These are phyloP conservation scores for Pseudopodoces humilis DNA, from an alignment of 2,113 vertebrate genomes.

Conservation along the genomic window DNA sequence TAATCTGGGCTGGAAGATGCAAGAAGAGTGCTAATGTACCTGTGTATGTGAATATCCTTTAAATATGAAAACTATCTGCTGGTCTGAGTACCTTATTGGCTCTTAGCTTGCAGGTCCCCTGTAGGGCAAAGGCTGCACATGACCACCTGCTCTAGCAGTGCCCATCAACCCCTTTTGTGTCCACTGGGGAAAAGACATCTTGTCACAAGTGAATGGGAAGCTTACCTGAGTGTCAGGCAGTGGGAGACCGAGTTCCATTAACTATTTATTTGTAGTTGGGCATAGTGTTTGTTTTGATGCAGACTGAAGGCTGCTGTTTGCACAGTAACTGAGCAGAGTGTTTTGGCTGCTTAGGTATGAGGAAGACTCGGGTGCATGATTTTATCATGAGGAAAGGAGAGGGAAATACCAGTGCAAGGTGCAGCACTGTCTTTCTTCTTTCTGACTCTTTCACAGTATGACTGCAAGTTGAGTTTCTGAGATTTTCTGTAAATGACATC, in stretches of 20 bases:
- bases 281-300: neutral
- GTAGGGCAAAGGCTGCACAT: neutral
- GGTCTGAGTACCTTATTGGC: neutral
- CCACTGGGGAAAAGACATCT: neutral
- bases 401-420: neutral
- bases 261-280: neutral
- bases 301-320: neutral
- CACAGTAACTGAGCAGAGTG: slow-evolving; percentile 6
- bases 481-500: slow-evolving; percentile 47
- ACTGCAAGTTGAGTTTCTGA: slow-evolving; percentile 50
- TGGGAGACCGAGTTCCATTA: neutral
- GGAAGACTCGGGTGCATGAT: slow-evolving; percentile 7
- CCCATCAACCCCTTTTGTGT: neutral
- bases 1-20: neutral
- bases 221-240: neutral
- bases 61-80: neutral
- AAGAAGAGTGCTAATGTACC: neutral
- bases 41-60: neutral
- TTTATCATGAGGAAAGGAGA: neutral
- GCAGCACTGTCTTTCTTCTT: neutral
- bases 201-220: neutral
- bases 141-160: neutral
- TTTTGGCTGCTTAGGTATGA: neutral
- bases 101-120: neutral
- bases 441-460: slow-evolving; percentile 24